Evolutionary conservation across 2,797 vertebrate genomes (phyloP).

Genomic region (Intellagama lesueurii): DNA sequence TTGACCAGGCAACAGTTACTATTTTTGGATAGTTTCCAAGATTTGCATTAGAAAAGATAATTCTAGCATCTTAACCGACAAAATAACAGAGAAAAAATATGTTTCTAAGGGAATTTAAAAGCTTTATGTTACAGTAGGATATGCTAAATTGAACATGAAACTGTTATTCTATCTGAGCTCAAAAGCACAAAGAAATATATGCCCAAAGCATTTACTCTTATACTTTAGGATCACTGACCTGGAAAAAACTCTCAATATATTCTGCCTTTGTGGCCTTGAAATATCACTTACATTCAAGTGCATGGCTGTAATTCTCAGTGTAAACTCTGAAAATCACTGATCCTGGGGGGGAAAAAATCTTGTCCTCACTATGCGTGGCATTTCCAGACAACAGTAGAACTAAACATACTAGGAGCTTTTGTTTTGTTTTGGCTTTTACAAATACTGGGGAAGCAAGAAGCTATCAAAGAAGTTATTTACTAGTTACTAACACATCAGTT

Average conservation of each 20-base stretch:
- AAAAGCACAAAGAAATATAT: not conserved
- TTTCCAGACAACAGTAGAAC: not conserved
- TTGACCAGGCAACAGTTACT: not conserved
- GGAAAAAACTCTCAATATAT: not conserved
- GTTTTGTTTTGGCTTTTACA: not conserved
- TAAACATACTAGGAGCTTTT: not conserved
- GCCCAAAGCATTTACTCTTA: conserved; percentile 9
- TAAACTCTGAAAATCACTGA: not conserved
- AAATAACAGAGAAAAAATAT: not conserved
- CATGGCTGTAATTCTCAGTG: not conserved
- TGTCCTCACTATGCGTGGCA: not conserved
- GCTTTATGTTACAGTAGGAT: conserved; percentile 11
- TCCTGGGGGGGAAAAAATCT: not conserved
- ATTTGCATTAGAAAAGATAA: not conserved
- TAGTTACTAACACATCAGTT: not conserved
- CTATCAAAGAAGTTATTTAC: too few relatives aligned
- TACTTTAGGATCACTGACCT: conserved; percentile 3
- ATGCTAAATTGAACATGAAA: not conserved
- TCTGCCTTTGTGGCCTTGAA: not conserved
- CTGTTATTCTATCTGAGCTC: not conserved
- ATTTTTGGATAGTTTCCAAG: not conserved
- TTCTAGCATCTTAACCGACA: not conserved
- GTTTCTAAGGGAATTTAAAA: not conserved
- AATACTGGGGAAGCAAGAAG: not conserved
- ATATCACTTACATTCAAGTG: not conserved